phyloP scores from a whole-genome alignment of 2,888 invertebrate species.

The Apotomis turbidana region DNA sequence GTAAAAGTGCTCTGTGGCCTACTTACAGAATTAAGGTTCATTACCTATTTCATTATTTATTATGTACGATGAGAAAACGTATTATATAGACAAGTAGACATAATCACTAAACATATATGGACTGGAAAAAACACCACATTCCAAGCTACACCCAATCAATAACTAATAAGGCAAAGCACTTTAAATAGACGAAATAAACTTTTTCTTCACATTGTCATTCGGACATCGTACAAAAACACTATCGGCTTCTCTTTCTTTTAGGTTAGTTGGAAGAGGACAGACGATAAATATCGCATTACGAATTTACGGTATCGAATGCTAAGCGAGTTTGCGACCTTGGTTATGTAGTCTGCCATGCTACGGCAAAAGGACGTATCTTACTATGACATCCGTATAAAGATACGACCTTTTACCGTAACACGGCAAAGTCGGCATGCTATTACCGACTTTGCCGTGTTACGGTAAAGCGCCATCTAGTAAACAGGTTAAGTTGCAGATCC shows the following conservation, averaged over 20 bases:
- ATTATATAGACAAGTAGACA: not conserved
- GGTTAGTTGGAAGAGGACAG: constrained; percentile 17
- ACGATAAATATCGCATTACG: constrained; percentile 28
- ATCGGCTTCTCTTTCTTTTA: constrained; percentile 26
- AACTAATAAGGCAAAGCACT: constrained; percentile 27
- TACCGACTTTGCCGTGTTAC: no score
- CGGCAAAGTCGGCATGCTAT: no score
- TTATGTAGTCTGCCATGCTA: not conserved
- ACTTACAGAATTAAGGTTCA: no score
- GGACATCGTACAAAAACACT: constrained; percentile 24
- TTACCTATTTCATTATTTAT: no score
- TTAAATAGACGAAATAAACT: constrained; percentile 7
- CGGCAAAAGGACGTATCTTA: no score
- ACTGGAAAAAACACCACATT: constrained; percentile 2
- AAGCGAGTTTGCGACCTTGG: constrained; percentile 33
- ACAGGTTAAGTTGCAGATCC: no score
- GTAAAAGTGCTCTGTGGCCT: no score
- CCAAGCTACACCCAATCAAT: constrained; percentile 8
- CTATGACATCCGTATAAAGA: no score
- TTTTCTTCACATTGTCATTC: constrained; percentile 30
- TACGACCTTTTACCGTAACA: no score
- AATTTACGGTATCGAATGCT: constrained; percentile 31
- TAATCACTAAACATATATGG: not conserved
- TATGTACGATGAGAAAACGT: no score
- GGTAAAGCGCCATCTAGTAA: constrained; percentile 28